These are phyloP conservation scores for Hemicentrotus pulcherrimus DNA, from an alignment of 35 echinoderm and acorn worm genomes.

Conservation along the genomic window DNA sequence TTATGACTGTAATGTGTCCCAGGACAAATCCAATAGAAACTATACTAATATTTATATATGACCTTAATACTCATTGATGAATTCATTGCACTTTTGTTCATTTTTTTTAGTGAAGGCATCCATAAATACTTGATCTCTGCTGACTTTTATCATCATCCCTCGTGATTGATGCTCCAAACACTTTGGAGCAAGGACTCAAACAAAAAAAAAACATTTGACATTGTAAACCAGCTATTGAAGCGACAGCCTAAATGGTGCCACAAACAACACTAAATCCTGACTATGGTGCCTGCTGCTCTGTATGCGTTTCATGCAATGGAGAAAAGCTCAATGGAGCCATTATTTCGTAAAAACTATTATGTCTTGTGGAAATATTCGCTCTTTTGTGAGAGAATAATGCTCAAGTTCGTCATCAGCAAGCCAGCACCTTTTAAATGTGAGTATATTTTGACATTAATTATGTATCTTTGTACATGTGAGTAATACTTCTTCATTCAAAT, in stretches of 20 bases:
- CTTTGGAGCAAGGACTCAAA: neutral
- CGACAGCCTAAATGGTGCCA: conserved; percentile 32
- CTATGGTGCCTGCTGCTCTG: neutral
- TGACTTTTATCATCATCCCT: neutral
- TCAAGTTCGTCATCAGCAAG: conserved; percentile 49
- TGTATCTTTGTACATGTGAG: neutral
- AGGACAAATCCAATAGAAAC: neutral
- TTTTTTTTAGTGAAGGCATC: neutral
- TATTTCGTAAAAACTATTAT: neutral
- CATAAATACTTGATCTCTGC: neutral
- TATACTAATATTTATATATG: neutral
- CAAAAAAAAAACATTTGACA: neutral
- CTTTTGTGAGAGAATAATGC: conserved; percentile 42
- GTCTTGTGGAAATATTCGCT: conserved; percentile 25
- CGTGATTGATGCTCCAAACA: neutral
- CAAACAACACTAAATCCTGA: neutral
- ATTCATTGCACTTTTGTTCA: neutral
- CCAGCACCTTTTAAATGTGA: conserved; percentile 47
- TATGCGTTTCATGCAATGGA: neutral
- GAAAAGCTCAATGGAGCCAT: conserved; percentile 13
- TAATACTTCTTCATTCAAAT: too few species aligned
- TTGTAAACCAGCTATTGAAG: neutral
- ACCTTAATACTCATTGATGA: neutral
- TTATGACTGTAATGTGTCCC: neutral
- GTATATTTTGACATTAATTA: neutral